Conservation (phyloP, 2,113 vertebrate species). For the Grus americana region DNA sequence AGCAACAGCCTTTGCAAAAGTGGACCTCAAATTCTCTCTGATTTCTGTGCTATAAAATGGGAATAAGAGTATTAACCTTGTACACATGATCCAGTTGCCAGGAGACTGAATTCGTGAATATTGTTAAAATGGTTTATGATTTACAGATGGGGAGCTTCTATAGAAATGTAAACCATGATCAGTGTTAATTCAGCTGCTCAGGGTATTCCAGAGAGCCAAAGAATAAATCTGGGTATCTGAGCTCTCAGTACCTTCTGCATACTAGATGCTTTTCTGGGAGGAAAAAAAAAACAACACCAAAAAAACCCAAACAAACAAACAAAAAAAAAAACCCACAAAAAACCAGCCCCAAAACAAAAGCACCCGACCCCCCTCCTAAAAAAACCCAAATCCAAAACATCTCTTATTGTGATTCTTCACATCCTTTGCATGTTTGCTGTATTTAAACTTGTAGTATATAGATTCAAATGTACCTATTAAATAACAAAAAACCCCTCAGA, state of each 20-base stretch:
- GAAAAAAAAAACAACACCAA: no score
- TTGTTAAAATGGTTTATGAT: slow-evolving; percentile 1
- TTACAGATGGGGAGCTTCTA: slow-evolving; percentile 22
- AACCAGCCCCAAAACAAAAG: no score
- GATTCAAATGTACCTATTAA: neutral
- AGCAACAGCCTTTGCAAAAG: neutral
- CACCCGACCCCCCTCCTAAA: neutral
- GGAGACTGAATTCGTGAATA: neutral
- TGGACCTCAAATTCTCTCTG: neutral
- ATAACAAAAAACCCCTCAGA: neutral
- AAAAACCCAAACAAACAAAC: no score
- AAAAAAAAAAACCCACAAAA: no score
- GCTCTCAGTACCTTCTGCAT: neutral
- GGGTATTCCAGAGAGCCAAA: neutral
- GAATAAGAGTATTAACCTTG: slow-evolving; percentile 32
- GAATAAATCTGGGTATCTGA: neutral
- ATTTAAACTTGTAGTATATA: neutral
- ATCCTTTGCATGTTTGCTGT: slow-evolving; percentile 1
- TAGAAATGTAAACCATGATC: neutral
- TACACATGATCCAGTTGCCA: neutral
- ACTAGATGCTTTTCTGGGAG: neutral
- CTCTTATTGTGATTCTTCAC: slow-evolving; percentile 3
- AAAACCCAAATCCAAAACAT: neutral
- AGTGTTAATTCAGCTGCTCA: neutral
- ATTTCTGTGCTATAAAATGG: slow-evolving; percentile 27